phyloP scores from a whole-genome alignment of 1,140 invertebrate genomes.

The Zaprionus vittiger region DNA sequence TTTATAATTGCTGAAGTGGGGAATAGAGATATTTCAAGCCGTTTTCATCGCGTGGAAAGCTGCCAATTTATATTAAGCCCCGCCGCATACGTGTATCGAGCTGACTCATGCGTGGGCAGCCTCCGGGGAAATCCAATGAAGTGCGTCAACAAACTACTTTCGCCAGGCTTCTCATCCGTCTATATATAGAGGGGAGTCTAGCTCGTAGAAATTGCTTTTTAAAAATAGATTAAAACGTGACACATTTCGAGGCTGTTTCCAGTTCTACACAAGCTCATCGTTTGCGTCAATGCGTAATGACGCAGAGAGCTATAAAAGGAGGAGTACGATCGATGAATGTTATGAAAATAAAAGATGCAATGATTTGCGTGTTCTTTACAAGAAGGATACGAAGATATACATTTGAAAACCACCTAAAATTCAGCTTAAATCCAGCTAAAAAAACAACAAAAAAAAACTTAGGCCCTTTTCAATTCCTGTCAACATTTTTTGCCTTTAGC shows the following conservation, averaged over 20 bases:
- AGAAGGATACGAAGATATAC: neutral
- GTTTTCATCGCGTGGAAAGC: neutral
- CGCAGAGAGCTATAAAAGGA: neutral
- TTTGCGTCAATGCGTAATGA: slow-evolving; percentile 28
- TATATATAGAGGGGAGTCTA: neutral
- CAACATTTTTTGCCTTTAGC: slow-evolving; percentile 5
- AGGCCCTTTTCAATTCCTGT: slow-evolving; percentile 15
- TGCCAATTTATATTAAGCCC: slow-evolving; percentile 14
- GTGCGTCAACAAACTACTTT: slow-evolving; percentile 33
- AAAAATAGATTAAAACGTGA: slow-evolving; percentile 46
- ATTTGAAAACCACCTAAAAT: neutral
- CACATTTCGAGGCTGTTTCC: slow-evolving; percentile 7
- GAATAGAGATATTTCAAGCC: neutral
- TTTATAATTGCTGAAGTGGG: slow-evolving; percentile 1
- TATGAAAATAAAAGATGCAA: slow-evolving; percentile 44
- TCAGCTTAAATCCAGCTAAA: neutral
- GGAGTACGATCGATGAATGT: slow-evolving; percentile 28
- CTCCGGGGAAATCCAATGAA: slow-evolving; percentile 3
- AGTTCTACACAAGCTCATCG: neutral
- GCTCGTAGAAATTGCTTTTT: slow-evolving; percentile 32
- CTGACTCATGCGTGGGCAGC: neutral
- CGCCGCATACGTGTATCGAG: neutral
- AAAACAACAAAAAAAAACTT: neutral
- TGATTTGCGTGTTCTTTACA: slow-evolving; percentile 17
- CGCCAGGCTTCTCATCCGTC: neutral